Evolutionary conservation across 2,113 vertebrate species (phyloP), one percentile per base, ranked within the genome.

Genomic region (Grallaria varia): DNA sequence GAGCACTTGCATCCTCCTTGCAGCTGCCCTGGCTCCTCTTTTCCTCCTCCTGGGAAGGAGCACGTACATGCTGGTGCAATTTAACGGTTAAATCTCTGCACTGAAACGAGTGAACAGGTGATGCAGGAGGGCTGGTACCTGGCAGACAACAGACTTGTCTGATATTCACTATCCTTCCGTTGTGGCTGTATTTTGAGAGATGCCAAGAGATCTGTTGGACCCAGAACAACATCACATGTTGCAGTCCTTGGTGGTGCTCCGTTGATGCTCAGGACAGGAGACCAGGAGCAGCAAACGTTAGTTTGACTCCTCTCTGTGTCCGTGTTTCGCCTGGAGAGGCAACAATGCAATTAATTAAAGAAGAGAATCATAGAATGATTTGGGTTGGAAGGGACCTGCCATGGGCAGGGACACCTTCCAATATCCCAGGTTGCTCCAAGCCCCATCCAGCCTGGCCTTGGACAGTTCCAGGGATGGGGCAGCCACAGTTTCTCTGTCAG

Each of bases 241-340:
- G 19, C 37, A 49, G 17, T 73, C 25, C 10, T 80, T 35, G 5
- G 39, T 72, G 42, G 3, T 89, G 71, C 62, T 64, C 21, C 1
- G 0, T 59, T 3, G 0, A 2, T 39, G 22, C 23, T 74, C 0
- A 1, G 58, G 30, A 84, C 0, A 2, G 62, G 62, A 73, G 12
- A 47, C 13, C 23, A 71, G 40, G 27, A 55, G 28, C 22, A 71
- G 16, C 23, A 84, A 55, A 45, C 27, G 33, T 62, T 39, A 62
- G 8, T 13, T 84, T 93, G 94, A 35, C 14, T 74, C 35, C 20
- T 82, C 30, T 63, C 22, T 81, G 8, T 3, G 4, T 62, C 28
- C 14, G 1, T 3, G 1, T 78, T 67, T 52, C 27, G 40, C 23
- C 37, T 42, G 42, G 24, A 81, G 35, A 53, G 72, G 13, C 45